Base-by-base conservation (phyloP, 1,140 invertebrate species). In the Sminthurides bifidus region DNA sequence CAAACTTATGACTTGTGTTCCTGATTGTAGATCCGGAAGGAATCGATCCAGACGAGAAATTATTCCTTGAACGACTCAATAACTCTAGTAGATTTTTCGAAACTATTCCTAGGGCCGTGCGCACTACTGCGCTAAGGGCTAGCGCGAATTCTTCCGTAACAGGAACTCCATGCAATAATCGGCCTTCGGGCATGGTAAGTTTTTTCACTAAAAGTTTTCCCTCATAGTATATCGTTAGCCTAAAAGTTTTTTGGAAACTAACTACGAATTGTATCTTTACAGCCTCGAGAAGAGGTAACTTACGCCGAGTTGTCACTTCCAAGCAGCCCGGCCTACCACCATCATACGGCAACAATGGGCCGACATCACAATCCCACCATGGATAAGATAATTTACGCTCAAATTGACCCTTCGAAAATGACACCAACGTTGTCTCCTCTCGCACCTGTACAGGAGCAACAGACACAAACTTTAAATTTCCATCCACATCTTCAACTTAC, bases 331-430 rank as follows among this genome's bases (percentile, higher is more conserved):
- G 59, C 63, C 17, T 65, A 61, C 53, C 63, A 60, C 48, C 56
- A 60, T 37, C 37, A 17, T 15, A 55, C 53, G 21, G 17, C 54
- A n/a, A 66, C 61, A 29, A 49, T 58, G 31, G 65, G 71, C 73
- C 24, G 73, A 72, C 66, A 71, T 73, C 24, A 73, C 74, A 54
- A 71, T 15, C 74, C 55, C 69, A 37, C 68, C 71, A 72, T 76
- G 60, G 77, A 79, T 59, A 75, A 77, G 57, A 77, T 75, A 55
- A 77, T 79, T 66, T 79, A 80, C 68, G 77, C 77, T 59, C 78
- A 79, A 70, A 77, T 80, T 55, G 72, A 74, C 61, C 70, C 70
- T 54, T 65, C 68, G 12, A 65, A 63, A 54, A 65, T 64, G 49
- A 56, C 63, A 31, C 38, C 21, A 17, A 17, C 10, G 8, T 35